These are phyloP conservation scores for Nomada ferruginata DNA, from an alignment of 2,888 invertebrate genomes.

Conservation along the genomic window DNA sequence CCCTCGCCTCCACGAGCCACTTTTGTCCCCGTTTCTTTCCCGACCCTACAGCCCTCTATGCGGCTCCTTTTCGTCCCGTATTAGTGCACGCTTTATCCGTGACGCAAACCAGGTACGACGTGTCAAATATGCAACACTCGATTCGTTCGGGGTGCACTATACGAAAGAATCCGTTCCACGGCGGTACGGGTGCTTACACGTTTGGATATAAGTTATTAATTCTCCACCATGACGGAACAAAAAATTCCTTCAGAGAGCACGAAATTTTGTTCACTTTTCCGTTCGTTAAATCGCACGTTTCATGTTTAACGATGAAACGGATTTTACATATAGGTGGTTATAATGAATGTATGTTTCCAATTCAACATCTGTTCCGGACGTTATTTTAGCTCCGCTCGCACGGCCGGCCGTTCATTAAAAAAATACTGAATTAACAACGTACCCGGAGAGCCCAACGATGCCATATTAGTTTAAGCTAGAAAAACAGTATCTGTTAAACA, in stretches of 20 bases:
- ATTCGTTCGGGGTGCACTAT: neutral
- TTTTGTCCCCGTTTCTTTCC: slow-evolving; percentile 5
- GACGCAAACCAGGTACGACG: neutral
- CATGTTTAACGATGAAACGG: neutral
- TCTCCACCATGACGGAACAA: neutral
- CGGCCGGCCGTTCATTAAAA: neutral
- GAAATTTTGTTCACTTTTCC: neutral
- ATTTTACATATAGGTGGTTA: neutral
- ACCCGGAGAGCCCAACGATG: neutral
- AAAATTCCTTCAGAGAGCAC: neutral
- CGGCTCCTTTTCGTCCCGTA: neutral
- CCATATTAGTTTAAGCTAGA: slow-evolving; percentile 3
- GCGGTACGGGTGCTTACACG: neutral
- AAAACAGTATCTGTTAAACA: slow-evolving; percentile 19
- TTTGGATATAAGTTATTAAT: too few relatives aligned
- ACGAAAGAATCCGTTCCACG: neutral
- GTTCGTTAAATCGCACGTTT: neutral
- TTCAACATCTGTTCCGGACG: neutral
- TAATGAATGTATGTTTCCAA: slow-evolving; percentile 5
- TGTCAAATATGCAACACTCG: slow-evolving; percentile 45
- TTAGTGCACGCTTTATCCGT: slow-evolving; percentile 21
- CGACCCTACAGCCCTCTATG: neutral
- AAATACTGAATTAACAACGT: slow-evolving; percentile 15
- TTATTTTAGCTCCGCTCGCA: neutral
- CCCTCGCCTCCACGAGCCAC: slow-evolving; percentile 4